Conservation (phyloP, 2,888 invertebrate species). For the Schizaphis graminum region DNA sequence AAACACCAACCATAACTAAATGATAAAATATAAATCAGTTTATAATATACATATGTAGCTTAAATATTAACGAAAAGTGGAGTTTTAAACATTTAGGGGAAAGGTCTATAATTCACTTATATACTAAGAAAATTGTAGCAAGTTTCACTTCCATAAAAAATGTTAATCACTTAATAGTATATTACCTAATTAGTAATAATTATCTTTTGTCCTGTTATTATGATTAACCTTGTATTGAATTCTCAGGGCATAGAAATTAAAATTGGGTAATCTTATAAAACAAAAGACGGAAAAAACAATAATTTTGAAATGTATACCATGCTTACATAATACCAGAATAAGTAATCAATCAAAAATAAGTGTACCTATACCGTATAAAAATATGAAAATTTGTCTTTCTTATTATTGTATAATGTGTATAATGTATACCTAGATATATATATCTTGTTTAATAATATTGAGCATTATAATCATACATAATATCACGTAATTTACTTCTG, state of each 20-base stretch:
- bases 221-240: background rate
- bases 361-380: background rate
- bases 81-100: background rate
- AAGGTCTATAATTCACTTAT: background rate
- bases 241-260: background rate
- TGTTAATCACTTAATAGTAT: background rate
- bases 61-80: background rate
- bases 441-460: background rate
- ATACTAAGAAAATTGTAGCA: background rate
- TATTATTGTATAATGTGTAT: background rate
- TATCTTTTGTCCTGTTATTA: background rate
- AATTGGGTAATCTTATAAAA: background rate
- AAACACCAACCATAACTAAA: background rate
- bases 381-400: background rate
- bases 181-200: background rate
- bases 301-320: background rate
- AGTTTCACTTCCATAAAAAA: background rate
- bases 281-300: slow-evolving; percentile 1
- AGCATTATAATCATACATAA: background rate
- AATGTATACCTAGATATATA: no score
- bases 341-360: background rate
- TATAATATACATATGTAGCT: background rate
- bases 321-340: background rate
- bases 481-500: background rate
- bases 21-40: background rate